These are phyloP conservation scores for Willisornis vidua DNA, from an alignment of 2,113 vertebrate species.

Conservation along the genomic window DNA sequence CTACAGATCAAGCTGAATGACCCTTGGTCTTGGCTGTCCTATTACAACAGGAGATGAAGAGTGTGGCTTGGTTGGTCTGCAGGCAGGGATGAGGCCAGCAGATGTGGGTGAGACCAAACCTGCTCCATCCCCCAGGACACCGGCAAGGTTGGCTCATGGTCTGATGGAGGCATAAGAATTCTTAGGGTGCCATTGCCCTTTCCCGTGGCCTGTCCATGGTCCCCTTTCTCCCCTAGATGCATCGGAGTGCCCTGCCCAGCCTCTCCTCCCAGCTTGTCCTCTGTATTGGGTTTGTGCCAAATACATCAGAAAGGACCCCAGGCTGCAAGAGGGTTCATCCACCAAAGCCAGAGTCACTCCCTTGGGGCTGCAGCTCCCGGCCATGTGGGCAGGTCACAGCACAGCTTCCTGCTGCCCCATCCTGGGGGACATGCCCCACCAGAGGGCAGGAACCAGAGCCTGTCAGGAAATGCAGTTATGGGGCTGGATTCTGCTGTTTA, in stretches of 20 bases:
- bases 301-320: neutral
- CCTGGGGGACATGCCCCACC: neutral
- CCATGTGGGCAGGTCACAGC: accelerated
- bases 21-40: neutral
- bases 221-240: neutral
- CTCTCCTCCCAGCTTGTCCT: neutral
- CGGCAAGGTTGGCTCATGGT: neutral
- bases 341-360: neutral
- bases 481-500: neutral
- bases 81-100: neutral
- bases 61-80: neutral
- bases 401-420: neutral
- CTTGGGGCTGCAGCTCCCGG: neutral
- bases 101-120: neutral
- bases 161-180: neutral
- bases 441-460: neutral
- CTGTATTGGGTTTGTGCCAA: neutral
- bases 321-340: neutral
- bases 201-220: neutral
- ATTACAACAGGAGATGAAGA: neutral
- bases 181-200: neutral
- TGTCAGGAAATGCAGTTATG: neutral
- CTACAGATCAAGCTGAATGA: neutral
- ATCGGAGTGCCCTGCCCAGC: neutral
- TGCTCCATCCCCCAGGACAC: neutral